Evolutionary conservation across 1,140 invertebrate species (phyloP).

Genomic region (Stegodyphus dumicola): DNA sequence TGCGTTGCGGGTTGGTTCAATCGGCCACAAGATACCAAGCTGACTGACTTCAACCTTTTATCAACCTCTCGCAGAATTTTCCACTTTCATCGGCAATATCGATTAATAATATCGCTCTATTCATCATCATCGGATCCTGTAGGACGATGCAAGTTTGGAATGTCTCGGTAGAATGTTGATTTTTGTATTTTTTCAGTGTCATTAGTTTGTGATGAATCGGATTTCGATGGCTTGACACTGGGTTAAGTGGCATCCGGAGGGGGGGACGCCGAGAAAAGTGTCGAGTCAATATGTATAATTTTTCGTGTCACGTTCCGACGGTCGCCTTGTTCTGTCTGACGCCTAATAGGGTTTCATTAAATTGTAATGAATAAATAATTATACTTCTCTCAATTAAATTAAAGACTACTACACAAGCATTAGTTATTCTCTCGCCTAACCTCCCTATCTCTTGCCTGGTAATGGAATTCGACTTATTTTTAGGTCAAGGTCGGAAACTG

Average conservation of each 20-base stretch:
- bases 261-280: not conserved
- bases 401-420: too few relatives aligned
- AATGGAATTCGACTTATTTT: too few relatives aligned
- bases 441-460: too few relatives aligned
- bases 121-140: slow-evolving; percentile 48
- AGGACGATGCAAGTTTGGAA: too few relatives aligned
- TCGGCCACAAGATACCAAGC: slow-evolving; percentile 41
- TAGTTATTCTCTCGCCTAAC: too few relatives aligned
- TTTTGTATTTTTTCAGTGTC: slow-evolving; percentile 44
- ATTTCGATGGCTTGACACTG: slow-evolving; percentile 46
- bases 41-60: slow-evolving; percentile 10
- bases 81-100: slow-evolving; percentile 37
- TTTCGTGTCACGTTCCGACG: slow-evolving; percentile 30
- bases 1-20: slow-evolving; percentile 23
- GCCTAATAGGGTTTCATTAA: slow-evolving; percentile 47
- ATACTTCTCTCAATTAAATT: not conserved
- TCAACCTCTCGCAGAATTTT: slow-evolving; percentile 50
- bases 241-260: slow-evolving; percentile 45
- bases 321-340: not conserved
- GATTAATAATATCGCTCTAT: slow-evolving; percentile 57
- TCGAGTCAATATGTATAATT: not conserved
- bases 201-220: slow-evolving; percentile 46
- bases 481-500: too few relatives aligned
- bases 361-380: slow-evolving; percentile 28
- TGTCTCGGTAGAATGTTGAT: not conserved